Base-by-base conservation (phyloP, 2,113 vertebrate genomes). In the Poicephalus meyeri region DNA sequence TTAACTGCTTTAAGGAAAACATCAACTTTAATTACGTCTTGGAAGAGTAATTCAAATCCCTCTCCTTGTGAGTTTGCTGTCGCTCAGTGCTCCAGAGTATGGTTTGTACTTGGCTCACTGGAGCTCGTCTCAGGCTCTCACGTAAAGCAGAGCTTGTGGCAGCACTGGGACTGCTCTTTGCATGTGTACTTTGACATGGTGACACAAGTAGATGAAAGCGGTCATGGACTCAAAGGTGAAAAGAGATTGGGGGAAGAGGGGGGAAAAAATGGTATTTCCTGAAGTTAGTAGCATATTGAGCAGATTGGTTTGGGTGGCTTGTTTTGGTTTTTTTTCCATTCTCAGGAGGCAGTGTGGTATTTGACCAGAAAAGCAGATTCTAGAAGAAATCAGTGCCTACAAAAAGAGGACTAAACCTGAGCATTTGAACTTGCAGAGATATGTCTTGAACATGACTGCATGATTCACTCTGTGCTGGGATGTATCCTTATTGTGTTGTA, bases 1-100 rank as follows among this genome's bases (percentile, higher is more conserved):
- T 77, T 42, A 46, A 35, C 86, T 80, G 68, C 64, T 91, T 69
- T 91, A 52, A 83, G 50, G 53, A 44, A 88, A 70, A n/a, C 31
- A 77, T 69, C 60, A 78, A 42, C 77, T 91, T 82, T 76, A 85
- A 85, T 88, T 82, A n/a, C 23, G 20, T 65, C 44, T 69, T 93
- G 63, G 47, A 81, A 90, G 74, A 95, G 64, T 65, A 4, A 20
- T 69, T 72, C 33, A 60, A 13, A 50, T 85, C 23, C 41, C 15
- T n/a, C 35, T 81, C 28, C 55, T 25, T 35, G 12, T 6, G 35
- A 39, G 19, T 74, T 80, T 42, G 13, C 11, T 77, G 25, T 90
- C 1, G 3, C 41, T 70, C 0, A 1, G 37, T 42, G 53, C 65
- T 91, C 42, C 19, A 2, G 2, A 0, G 68, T 65, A 4, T 31